Base-by-base conservation (phyloP, 2,888 invertebrate species). In the Oxyteleia sp. region DNA sequence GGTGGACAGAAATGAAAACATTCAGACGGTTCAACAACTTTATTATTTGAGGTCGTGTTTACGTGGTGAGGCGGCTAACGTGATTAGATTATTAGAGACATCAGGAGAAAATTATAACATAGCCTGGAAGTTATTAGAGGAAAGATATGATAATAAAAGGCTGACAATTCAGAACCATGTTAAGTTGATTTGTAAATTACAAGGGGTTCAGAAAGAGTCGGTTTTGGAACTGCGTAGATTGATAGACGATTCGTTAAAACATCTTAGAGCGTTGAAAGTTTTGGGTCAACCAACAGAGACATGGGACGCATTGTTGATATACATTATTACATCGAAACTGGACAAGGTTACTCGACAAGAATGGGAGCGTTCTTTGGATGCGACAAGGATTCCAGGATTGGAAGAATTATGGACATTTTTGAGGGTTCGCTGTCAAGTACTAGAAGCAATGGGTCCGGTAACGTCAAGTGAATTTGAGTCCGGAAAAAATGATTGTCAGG, bases 1-100 rank as follows among this genome's bases (percentile, higher is more conserved):
- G 15, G 79, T 85, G 10, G 49, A 86, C 29, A 26, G 57, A 16
- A 85, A 86, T 72, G 53, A 51, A 2, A 59, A 76, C 11, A 47
- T 85, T 29, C 32, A 80, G 15, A 35, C 69, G 16, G 83, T 79
- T 4, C 81, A 84, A 68, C 86, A 87, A 51, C 43, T 86, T 16
- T 63, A 82, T 59, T 82, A 84, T n/a, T 41, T 84, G n/a, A 53
- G 64, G 10, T 64, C 82, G 0, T 82, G 76, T 49, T 32, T 83
- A 18, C 20, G 38, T 13, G 72, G 45, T 20, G 74, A 79, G 18
- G 82, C 79, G 1, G 47, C 72, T 0, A 51, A 79, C 10, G 32
- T 76, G 0, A 79, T 84, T 43, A 13, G 55, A 47, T 82, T 82
- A 0, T 45, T 85, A 8, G 78, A 80, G 41, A 64, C 74, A 5